A percentile compares a stretch with the other conserved stretches of the same genome.
Conservation (phyloP, 2,888 invertebrate species). For the Coecobrya sp. region DNA sequence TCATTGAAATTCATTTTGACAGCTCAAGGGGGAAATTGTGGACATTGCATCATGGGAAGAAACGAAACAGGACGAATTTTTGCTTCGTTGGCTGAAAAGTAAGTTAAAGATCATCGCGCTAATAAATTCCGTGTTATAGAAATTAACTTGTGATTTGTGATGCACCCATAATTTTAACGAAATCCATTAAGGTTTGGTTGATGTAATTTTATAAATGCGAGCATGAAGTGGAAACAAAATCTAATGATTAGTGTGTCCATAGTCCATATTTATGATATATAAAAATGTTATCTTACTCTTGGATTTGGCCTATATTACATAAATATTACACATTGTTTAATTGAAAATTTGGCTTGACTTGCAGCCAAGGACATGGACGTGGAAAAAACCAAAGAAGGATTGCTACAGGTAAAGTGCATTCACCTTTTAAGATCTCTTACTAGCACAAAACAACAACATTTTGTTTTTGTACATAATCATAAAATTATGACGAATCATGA, state of each 20-base stretch:
- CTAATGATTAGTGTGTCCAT: too few species aligned
- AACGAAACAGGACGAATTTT: slow-evolving; percentile 82
- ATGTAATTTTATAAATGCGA: too few species aligned
- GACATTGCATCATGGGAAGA: slow-evolving; percentile 85
- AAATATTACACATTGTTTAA: not conserved
- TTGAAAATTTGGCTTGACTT: slow-evolving; percentile 31
- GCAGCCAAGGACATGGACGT: slow-evolving; percentile 84
- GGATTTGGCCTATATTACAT: not conserved
- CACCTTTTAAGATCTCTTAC: not conserved
- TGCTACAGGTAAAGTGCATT: slow-evolving; percentile 77
- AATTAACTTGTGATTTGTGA: too few species aligned
- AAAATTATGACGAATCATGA: not conserved
- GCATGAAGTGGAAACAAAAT: too few species aligned
- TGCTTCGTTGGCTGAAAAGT: slow-evolving; percentile 85
- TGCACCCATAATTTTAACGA: too few species aligned
- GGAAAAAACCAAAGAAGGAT: slow-evolving; percentile 84
- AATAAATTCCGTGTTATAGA: too few species aligned
- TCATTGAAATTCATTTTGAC: slow-evolving; percentile 58
- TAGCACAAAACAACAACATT: not conserved
- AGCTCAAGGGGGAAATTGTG: slow-evolving; percentile 84
- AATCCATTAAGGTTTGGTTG: too few species aligned
- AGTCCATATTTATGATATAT: not conserved
- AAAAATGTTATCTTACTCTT: not conserved
- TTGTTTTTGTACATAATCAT: not conserved
- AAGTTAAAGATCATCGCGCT: slow-evolving; percentile 34